phyloP scores from a whole-genome alignment of 1,140 invertebrate genomes.

The Monochamus saltuarius region DNA sequence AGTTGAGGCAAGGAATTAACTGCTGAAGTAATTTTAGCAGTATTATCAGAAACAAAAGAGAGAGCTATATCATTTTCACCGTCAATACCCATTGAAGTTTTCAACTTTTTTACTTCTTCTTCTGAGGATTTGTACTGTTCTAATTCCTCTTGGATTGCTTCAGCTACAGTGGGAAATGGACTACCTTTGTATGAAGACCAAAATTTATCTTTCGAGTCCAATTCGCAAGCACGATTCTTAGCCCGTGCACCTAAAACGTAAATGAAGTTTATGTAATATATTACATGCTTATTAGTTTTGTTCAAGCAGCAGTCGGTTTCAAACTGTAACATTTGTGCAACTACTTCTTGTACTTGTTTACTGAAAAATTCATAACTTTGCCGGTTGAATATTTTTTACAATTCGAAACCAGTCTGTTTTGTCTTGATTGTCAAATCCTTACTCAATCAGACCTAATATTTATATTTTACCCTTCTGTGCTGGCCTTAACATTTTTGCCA shows the following conservation, averaged over 20 bases:
- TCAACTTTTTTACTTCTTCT: slow-evolving; percentile 94
- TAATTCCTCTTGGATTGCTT: slow-evolving; percentile 96
- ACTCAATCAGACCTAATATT: too few species aligned
- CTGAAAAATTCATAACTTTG: too few species aligned
- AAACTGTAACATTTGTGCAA: too few species aligned
- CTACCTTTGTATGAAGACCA: slow-evolving; percentile 93
- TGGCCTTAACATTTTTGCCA: too few species aligned
- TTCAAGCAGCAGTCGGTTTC: too few species aligned
- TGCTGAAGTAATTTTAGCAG: slow-evolving; percentile 89
- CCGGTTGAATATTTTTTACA: too few species aligned
- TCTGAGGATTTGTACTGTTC: slow-evolving; percentile 92
- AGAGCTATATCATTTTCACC: slow-evolving; percentile 73
- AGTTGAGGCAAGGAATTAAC: slow-evolving; percentile 95
- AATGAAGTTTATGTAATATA: too few species aligned
- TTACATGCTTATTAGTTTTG: too few species aligned
- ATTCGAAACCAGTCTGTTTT: too few species aligned
- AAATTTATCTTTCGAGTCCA: slow-evolving; percentile 86
- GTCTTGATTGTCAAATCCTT: too few species aligned
- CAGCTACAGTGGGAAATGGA: slow-evolving; percentile 96
- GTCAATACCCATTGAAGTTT: slow-evolving; percentile 87
- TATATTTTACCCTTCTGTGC: too few species aligned
- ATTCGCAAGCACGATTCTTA: slow-evolving; percentile 87
- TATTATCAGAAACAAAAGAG: slow-evolving; percentile 90
- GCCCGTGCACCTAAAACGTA: slow-evolving; percentile 58
- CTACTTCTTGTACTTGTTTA: too few species aligned